Conservation (phyloP, 2,797 vertebrate genomes). For the Otus scops region DNA sequence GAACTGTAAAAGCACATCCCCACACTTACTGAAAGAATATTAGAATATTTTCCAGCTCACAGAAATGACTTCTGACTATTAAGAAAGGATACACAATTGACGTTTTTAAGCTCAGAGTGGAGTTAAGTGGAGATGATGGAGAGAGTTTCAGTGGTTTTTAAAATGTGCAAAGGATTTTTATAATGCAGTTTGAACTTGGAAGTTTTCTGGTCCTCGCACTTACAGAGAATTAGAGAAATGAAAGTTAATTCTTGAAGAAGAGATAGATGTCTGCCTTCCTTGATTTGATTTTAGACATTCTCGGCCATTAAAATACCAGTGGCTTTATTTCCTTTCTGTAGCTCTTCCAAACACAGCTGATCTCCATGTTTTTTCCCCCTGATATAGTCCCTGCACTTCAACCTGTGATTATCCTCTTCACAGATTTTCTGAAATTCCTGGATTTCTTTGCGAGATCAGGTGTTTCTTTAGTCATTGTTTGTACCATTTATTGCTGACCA, state of each 20-base stretch:
- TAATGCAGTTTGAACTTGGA: not conserved
- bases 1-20: not conserved
- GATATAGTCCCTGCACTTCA: not conserved
- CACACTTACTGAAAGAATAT: not conserved
- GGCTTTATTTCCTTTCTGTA: not conserved
- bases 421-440: not conserved
- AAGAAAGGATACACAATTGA: not conserved
- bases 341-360: not conserved
- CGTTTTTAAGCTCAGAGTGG: not conserved
- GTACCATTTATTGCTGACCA: not conserved
- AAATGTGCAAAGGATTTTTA: not conserved
- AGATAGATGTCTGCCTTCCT: not conserved
- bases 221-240: not conserved
- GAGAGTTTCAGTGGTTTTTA: not conserved
- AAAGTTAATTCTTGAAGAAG: not conserved
- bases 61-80: not conserved
- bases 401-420: not conserved
- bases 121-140: not conserved
- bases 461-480: not conserved
- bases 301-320: not conserved
- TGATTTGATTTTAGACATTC: not conserved
- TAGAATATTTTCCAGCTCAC: not conserved
- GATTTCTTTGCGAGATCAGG: not conserved
- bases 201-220: not conserved
- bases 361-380: not conserved